These are phyloP conservation scores for Luscinia luscinia DNA, from an alignment of 2,797 vertebrate genomes.

Conservation along the genomic window DNA sequence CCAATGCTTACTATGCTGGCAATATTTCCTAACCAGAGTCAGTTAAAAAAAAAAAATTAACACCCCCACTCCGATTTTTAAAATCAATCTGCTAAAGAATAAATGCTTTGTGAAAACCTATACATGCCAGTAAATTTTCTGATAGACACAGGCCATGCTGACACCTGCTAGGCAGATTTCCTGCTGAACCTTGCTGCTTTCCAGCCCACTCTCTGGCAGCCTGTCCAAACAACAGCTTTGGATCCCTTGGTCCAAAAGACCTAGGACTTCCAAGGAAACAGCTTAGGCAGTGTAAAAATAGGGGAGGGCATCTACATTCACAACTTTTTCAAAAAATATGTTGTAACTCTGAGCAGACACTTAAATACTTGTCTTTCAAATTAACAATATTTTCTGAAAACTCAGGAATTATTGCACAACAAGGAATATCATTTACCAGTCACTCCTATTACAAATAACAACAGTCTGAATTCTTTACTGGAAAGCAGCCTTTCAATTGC, in stretches of 20 bases:
- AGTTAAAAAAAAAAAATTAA: background rate
- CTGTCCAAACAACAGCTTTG: background rate
- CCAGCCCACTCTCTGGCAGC: background rate
- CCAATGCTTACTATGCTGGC: background rate
- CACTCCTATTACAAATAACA: background rate
- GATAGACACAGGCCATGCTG: background rate
- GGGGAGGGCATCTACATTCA: background rate
- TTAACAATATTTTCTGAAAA: slow-evolving; percentile 11
- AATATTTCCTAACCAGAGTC: background rate
- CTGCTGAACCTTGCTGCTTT: background rate
- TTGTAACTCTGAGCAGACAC: background rate
- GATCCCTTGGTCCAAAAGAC: background rate
- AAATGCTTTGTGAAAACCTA: background rate
- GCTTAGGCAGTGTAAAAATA: background rate
- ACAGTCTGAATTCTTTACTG: slow-evolving; percentile 4
- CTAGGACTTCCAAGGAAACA: background rate
- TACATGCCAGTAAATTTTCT: background rate
- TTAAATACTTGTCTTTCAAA: background rate
- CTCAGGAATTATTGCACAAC: slow-evolving; percentile 10
- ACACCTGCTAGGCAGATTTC: background rate
- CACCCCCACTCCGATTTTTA: background rate
- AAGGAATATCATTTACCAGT: background rate
- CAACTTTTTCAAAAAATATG: background rate
- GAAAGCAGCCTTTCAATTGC: background rate
- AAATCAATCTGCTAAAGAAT: background rate